phyloP scores from a whole-genome alignment of 2,797 vertebrate species.

The Aulostomus chinensis region DNA sequence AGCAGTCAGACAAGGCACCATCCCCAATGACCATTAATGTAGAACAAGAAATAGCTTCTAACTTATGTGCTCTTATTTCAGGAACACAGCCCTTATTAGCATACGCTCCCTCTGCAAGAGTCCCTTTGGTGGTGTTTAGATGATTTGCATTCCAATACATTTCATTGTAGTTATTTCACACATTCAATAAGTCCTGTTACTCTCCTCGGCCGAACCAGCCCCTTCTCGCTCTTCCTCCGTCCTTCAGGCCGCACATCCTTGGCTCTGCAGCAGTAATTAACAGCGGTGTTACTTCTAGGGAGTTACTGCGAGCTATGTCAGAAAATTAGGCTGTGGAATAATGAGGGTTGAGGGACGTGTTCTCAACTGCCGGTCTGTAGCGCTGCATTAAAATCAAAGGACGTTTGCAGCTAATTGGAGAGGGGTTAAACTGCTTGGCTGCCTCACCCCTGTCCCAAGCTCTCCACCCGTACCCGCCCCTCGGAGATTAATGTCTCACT shows the following conservation, averaged over 20 bases:
- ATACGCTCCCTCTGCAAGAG: slow-evolving; percentile 40
- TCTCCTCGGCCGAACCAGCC: not conserved
- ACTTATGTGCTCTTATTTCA: slow-evolving; percentile 59
- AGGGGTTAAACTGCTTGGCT: slow-evolving; percentile 83
- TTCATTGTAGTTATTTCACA: slow-evolving; percentile 7
- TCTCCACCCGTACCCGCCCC: slow-evolving; percentile 38
- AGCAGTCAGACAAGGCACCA: slow-evolving; percentile 32
- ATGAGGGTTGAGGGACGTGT: slow-evolving; percentile 82
- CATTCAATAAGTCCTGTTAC: slow-evolving; percentile 51
- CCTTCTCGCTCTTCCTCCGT: slow-evolving; percentile 20
- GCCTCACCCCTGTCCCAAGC: slow-evolving; percentile 54
- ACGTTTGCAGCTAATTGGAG: slow-evolving; percentile 86
- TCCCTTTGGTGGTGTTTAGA: slow-evolving; percentile 44
- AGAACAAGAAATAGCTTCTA: slow-evolving; percentile 50
- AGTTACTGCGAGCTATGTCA: slow-evolving; percentile 78
- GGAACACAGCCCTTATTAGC: slow-evolving; percentile 49
- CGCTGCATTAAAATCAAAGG: slow-evolving; percentile 83
- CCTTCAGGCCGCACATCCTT: slow-evolving; percentile 53
- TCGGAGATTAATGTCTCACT: slow-evolving; percentile 42
- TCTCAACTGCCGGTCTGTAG: slow-evolving; percentile 57
- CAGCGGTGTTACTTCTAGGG: slow-evolving; percentile 79
- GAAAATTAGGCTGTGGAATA: slow-evolving; percentile 84
- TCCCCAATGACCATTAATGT: slow-evolving; percentile 56
- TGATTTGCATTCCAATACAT: slow-evolving; percentile 36
- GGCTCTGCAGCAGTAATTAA: slow-evolving; percentile 80